A percentile compares a stretch with the other conserved stretches of the same genome.
phyloP scores from a whole-genome alignment of 2,113 vertebrate species.

The Erpornis zantholeuca region DNA sequence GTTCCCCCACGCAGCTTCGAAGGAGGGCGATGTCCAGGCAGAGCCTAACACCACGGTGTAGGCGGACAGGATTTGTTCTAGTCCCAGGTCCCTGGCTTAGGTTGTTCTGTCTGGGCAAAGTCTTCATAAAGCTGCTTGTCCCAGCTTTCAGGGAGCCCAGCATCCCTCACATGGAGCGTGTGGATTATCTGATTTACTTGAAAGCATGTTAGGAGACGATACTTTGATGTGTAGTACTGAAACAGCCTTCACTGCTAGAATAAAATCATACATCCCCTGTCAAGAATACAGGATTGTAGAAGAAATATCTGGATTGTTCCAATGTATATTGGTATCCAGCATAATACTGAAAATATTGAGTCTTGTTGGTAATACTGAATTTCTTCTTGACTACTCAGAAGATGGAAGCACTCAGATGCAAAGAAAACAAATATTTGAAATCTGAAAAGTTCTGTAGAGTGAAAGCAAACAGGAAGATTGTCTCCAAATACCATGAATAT shows the following conservation, averaged over 20 bases:
- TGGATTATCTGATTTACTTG: neutral
- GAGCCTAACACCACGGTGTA: neutral
- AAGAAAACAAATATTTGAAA: neutral
- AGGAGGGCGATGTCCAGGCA: neutral
- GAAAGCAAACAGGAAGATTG: neutral
- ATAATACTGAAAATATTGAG: neutral
- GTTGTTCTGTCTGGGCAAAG: neutral
- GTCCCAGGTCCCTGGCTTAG: accelerated
- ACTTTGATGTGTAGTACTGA: neutral
- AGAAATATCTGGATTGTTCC: neutral
- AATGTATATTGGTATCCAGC: neutral
- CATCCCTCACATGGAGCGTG: accelerated
- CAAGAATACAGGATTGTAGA: neutral
- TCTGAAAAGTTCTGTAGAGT: neutral
- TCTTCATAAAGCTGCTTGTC: neutral
- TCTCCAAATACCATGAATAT: neutral
- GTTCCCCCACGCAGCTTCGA: neutral
- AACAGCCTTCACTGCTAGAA: neutral
- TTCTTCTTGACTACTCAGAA: neutral
- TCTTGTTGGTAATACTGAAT: neutral
- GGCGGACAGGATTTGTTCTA: neutral
- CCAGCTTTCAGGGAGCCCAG: neutral
- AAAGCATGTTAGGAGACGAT: accelerated
- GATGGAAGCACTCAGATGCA: neutral
- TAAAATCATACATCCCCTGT: neutral